These are phyloP conservation scores for Xiphydria camelus DNA, from an alignment of 2,888 invertebrate genomes.

Conservation along the genomic window DNA sequence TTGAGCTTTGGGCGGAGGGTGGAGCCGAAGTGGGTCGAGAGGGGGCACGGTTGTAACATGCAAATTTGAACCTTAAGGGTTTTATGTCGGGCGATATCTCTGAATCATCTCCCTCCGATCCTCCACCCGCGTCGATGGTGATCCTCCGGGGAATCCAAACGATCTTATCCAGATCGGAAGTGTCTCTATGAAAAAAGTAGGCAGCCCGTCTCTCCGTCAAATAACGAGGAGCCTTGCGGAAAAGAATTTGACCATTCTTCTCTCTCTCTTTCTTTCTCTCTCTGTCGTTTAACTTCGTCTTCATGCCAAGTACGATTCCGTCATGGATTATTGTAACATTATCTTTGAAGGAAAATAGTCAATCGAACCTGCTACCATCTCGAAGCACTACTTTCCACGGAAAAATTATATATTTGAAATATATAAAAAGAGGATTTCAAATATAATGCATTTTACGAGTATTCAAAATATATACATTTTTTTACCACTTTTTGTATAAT, in stretches of 20 bases:
- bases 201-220: background rate
- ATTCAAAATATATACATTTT: too few species aligned
- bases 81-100: constrained; percentile 56
- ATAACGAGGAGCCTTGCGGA: constrained; percentile 6
- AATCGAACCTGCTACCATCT: too few species aligned
- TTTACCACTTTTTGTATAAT: too few species aligned
- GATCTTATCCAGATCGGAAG: constrained; percentile 51
- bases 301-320: too few species aligned
- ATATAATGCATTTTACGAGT: too few species aligned
- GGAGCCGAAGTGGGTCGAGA: constrained; percentile 10
- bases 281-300: constrained; percentile 5
- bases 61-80: constrained; percentile 57
- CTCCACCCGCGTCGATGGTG: constrained; percentile 28
- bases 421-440: too few species aligned
- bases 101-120: constrained; percentile 50
- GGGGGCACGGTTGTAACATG: constrained; percentile 51
- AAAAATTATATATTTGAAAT: constrained; percentile 18
- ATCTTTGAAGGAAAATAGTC: too few species aligned
- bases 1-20: constrained; percentile 30
- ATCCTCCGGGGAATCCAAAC: constrained; percentile 37
- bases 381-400: constrained; percentile 19
- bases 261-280: constrained; percentile 14
- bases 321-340: too few species aligned
- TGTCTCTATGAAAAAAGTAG: constrained; percentile 31
- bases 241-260: constrained; percentile 11